These are phyloP conservation scores for Euclidia mi DNA, from an alignment of 2,888 invertebrate genomes.

Conservation along the genomic window DNA sequence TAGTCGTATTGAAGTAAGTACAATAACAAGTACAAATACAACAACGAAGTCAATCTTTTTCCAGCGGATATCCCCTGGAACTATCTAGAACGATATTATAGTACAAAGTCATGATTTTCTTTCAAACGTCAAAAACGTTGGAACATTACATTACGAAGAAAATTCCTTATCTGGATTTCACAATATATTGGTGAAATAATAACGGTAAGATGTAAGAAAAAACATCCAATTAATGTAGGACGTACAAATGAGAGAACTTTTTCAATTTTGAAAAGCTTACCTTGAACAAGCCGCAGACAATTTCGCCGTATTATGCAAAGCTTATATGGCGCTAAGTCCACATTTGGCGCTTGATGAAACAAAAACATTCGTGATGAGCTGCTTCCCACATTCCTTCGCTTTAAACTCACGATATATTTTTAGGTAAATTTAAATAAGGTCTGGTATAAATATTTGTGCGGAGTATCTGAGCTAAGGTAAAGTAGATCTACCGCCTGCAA, in stretches of 20 bases:
- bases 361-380: constrained; percentile 40
- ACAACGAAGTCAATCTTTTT: no score
- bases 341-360: constrained; percentile 47
- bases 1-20: no score
- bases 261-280: constrained; percentile 51
- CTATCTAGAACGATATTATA: no score
- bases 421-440: constrained; percentile 48
- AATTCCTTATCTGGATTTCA: neutral
- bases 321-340: constrained; percentile 28
- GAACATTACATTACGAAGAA: neutral
- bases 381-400: constrained; percentile 14
- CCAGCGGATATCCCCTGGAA: no score
- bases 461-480: no score
- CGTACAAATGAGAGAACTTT: constrained; percentile 50
- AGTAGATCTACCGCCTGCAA: no score
- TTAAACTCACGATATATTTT: constrained; percentile 32
- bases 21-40: no score
- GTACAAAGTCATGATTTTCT: no score
- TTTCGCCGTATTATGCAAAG: constrained; percentile 47
- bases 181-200: neutral
- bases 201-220: constrained; percentile 14
- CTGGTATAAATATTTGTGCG: no score
- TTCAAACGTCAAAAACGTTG: no score
- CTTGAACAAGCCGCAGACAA: constrained; percentile 39
- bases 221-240: constrained; percentile 41